Evolutionary conservation across 2,113 vertebrate genomes (phyloP), one percentile per base, ranked within the genome.

Genomic region (Lasiurus cinereus): DNA sequence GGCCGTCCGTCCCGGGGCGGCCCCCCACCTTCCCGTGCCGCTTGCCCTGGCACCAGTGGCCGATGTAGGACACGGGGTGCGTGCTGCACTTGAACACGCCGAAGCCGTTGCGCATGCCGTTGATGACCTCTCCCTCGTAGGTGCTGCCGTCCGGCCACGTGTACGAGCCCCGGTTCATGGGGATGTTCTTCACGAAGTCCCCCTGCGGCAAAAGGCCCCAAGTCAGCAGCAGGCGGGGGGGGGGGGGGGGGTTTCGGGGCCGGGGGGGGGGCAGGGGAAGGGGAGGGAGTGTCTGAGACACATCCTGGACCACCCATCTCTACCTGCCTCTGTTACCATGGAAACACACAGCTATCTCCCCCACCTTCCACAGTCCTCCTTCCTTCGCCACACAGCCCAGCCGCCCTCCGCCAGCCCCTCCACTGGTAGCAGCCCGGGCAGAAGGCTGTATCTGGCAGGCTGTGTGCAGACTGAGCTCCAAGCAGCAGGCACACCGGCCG

Each of bases 1-100:
- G 0, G 2, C 39, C 39, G 74, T 39, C n/a, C n/a, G 8, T 2
- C 33, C 1, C 0, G 0, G 0, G 52, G 39, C 5, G 0, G 8
- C 72, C 48, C 91, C 91, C 56, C 97, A 99, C 99, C 99, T 99
- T 99, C 54, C 99, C 99, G 0, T 99, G 99, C 50, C 98, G 98
- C 96, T 98, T 98, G 96, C 99, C 98, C 1, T 98, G 97, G 90
- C 95, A 91, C 99, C 99, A 99, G 72, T 98, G 97, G 24, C 99
- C 99, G 12, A 79, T n/a, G 94, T 99, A 99, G 39, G 97, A 98
- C 92, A 99, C 59, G 0, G 94, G 95, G 77, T 2, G 90, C 24
- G 94, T 95, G 85, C 97, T 93, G 48, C 98, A 99, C 88, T 59
- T 98, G 97, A 98, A 99, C 66, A 98, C 96, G 16, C 99, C 99